phyloP scores from a whole-genome alignment of 2,888 invertebrate species.

The Dicycla oo region DNA sequence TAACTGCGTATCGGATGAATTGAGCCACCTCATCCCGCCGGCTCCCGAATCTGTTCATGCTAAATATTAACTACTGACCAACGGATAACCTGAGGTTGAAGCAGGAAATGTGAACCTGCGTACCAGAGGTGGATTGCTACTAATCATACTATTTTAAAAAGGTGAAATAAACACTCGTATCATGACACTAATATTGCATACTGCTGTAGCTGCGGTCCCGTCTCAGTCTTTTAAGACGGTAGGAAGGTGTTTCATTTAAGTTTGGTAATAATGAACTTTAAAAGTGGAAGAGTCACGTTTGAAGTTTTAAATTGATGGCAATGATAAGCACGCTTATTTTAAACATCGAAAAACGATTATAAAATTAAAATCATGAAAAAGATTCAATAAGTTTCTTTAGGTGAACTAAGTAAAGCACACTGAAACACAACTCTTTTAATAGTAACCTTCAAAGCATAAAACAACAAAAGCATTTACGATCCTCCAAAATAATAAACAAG shows the following conservation, averaged over 20 bases:
- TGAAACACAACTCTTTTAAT: neutral
- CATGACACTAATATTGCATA: no score
- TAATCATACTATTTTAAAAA: neutral
- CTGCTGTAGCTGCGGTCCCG: no score
- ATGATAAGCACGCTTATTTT: neutral
- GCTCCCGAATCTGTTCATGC: slow-evolving; percentile 7
- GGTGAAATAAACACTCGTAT: neutral
- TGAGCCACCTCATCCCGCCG: slow-evolving; percentile 27
- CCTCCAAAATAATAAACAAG: slow-evolving; percentile 35
- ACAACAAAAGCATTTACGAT: slow-evolving; percentile 39
- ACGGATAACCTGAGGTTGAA: neutral
- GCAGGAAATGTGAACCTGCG: neutral
- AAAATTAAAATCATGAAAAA: neutral
- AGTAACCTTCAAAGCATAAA: slow-evolving; percentile 11
- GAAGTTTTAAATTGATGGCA: neutral
- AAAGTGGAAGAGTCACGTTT: neutral
- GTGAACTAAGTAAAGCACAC: slow-evolving; percentile 6
- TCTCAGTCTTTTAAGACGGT: neutral
- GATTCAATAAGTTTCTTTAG: neutral
- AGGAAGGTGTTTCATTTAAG: neutral
- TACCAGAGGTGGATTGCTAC: neutral
- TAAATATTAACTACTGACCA: slow-evolving; percentile 19
- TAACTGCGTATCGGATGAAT: slow-evolving; percentile 70
- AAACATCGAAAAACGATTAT: no score
- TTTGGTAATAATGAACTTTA: neutral